These are phyloP conservation scores for Motacilla tschutschensis DNA, from an alignment of 2,113 vertebrate species.

Conservation along the genomic window DNA sequence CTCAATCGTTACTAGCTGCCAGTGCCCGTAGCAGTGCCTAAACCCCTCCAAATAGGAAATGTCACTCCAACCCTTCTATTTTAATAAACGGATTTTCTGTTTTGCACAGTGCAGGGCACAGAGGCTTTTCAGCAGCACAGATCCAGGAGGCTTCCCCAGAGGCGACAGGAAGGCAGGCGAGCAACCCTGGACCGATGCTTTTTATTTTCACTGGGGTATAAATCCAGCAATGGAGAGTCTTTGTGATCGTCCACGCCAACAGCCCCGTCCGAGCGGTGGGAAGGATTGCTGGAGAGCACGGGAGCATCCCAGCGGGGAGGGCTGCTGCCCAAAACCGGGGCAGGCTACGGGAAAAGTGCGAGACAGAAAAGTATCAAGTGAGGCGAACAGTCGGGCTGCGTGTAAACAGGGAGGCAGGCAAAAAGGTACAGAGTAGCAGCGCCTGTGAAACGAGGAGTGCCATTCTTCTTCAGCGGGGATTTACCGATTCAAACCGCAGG, in stretches of 20 bases:
- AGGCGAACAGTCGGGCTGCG: neutral
- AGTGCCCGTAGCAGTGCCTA: neutral
- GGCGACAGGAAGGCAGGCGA: slow-evolving; percentile 27
- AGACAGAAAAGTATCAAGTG: slow-evolving; percentile 24
- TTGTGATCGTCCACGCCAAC: slow-evolving; percentile 23
- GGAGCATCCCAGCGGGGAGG: neutral
- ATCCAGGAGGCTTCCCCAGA: slow-evolving; percentile 4
- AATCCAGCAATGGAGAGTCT: slow-evolving; percentile 63
- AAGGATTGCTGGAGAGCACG: slow-evolving; percentile 33
- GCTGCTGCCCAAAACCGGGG: neutral
- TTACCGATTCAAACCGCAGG: slow-evolving; percentile 2
- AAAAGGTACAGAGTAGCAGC: slow-evolving; percentile 51
- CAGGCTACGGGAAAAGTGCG: neutral
- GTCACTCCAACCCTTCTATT: neutral
- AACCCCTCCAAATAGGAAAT: slow-evolving; percentile 9
- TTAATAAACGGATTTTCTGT: slow-evolving; percentile 8
- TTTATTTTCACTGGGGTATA: slow-evolving; percentile 68
- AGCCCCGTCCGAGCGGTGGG: slow-evolving; percentile 45
- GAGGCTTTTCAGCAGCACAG: neutral
- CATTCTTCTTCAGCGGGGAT: neutral
- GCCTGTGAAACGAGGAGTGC: slow-evolving; percentile 50
- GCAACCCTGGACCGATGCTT: slow-evolving; percentile 43
- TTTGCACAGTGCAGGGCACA: neutral
- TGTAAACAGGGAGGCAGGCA: slow-evolving; percentile 13
- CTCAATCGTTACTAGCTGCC: neutral